phyloP scores from a whole-genome alignment of 2,113 vertebrate genomes.

The Toxotes chatareus region DNA sequence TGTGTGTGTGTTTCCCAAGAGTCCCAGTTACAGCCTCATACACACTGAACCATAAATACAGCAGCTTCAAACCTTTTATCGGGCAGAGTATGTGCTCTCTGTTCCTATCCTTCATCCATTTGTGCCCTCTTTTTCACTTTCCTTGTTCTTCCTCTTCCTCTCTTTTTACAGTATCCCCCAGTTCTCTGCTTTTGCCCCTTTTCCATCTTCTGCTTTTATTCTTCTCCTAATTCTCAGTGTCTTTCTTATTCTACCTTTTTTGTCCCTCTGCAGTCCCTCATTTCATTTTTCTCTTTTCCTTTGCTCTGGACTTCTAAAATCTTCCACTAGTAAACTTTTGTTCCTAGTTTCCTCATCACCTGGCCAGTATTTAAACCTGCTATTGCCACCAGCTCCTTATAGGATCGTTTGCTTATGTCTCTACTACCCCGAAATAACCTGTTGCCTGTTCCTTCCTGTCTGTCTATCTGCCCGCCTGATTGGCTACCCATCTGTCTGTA shows the following conservation, averaged over 20 bases:
- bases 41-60: conserved; percentile 59
- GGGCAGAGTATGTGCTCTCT: conserved; percentile 8
- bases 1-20: conserved; percentile 30
- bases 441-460: no score
- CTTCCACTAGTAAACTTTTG: conserved; percentile 1
- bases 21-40: conserved; percentile 33
- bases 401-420: no score
- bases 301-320: neutral
- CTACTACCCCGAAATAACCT: no score
- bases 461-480: no score
- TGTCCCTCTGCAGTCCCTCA: neutral
- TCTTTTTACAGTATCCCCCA: neutral
- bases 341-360: no score
- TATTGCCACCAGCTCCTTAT: no score
- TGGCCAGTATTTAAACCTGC: no score
- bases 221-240: neutral
- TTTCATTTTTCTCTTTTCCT: neutral
- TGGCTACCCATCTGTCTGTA: no score
- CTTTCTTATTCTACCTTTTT: neutral
- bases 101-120: conserved; percentile 26
- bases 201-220: neutral
- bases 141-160: neutral
- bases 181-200: neutral
- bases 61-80: conserved; percentile 52
- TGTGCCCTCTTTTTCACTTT: neutral